Evolutionary conservation across 37 sponge, comb jelly and placozoan species (phyloP), one percentile per base, ranked within the genome.

Genomic region (Crambe crambe): DNA sequence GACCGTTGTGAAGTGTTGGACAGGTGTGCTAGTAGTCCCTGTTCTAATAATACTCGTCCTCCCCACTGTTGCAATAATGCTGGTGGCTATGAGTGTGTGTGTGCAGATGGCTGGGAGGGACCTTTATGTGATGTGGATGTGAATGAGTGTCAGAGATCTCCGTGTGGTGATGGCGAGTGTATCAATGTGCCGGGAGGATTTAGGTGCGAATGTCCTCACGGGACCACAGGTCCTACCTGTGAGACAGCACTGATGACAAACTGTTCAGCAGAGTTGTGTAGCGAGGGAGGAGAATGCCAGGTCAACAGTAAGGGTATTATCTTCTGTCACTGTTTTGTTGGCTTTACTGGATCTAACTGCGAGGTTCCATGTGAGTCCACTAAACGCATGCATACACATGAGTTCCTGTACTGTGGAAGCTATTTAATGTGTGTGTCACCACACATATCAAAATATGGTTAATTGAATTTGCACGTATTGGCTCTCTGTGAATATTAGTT

Each of bases 271-370:
- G 38, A 30, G 25, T 0, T 38, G 23, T 86, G 86, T 43, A 37
- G 41, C 8, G 79, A 86, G 56, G 80, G 80, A 39, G 86, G 86
- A n/a, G 42, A 34, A 39, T 86, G 86, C 47, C 1, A 6, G 26
- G 54, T 42, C 23, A 3, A 10, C 12, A 58, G 43, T 9, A 42
- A 56, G 1, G 84, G 76, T 4, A 26, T 43, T 6, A 36, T 39
- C 51, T 51, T 0, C 1, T 78, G 80, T 59, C 9, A 31, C 26
- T 86, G 86, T 44, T 0, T 34, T 21, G 27, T 22, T 9, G 78
- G 78, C n/a, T 85, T 42, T 31, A 36, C 61, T n/a, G 85, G 85
- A 20, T 37, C 26, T 27, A 37, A 61, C 20, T 85, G 85, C 56
- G 71, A 85, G 20, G 71, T 20, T 2, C 35, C 5, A 27, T 17